phyloP scores from a whole-genome alignment of 2,113 vertebrate species.

The Pithys albifrons region DNA sequence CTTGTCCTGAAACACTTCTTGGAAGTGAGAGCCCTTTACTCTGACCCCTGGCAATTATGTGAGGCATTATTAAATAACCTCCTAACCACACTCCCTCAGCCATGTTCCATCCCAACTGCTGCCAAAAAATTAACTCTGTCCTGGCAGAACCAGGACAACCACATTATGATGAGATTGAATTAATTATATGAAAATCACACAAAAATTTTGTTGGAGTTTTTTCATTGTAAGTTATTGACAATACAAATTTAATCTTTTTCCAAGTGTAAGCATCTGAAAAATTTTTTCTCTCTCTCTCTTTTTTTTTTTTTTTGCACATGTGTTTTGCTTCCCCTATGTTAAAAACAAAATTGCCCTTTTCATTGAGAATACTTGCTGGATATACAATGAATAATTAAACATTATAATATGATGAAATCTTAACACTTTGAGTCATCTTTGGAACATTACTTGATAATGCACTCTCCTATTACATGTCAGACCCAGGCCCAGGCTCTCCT shows the following conservation, averaged over 20 bases:
- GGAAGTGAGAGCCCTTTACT: background rate
- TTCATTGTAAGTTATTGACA: background rate
- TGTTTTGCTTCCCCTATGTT: background rate
- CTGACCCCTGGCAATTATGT: background rate
- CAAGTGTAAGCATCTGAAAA: background rate
- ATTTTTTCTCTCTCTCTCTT: no score
- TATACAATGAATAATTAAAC: background rate
- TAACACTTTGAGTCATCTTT: background rate
- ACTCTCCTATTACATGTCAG: background rate
- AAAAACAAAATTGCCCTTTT: background rate
- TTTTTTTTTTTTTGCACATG: background rate
- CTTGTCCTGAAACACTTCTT: background rate
- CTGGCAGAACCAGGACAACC: background rate
- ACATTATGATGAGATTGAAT: background rate
- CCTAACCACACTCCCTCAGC: background rate
- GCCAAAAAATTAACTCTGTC: background rate
- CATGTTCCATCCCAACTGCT: background rate
- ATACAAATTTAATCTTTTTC: background rate
- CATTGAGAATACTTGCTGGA: background rate
- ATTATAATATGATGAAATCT: background rate
- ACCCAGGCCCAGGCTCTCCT: background rate
- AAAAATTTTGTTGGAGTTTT: background rate
- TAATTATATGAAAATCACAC: background rate
- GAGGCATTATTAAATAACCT: background rate
- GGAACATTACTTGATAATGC: background rate